These are phyloP conservation scores for Melanargia galathea DNA, from an alignment of 2,888 invertebrate species.

Conservation along the genomic window DNA sequence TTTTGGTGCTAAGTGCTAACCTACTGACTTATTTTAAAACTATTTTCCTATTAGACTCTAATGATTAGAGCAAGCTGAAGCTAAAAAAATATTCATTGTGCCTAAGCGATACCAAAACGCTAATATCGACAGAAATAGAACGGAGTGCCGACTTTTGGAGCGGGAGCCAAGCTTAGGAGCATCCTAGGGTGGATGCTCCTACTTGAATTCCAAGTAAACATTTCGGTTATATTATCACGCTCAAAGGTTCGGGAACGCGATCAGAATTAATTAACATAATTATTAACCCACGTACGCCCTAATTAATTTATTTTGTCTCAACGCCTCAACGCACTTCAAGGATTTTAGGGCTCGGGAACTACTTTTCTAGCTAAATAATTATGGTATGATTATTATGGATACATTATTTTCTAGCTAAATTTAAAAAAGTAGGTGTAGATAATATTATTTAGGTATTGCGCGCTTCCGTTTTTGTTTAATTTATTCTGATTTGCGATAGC, in stretches of 20 bases:
- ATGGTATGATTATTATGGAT: too few relatives aligned
- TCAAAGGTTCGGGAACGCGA: slow-evolving; percentile 3
- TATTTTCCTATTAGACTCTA: too few relatives aligned
- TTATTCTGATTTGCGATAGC: slow-evolving; percentile 4
- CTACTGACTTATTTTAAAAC: too few relatives aligned
- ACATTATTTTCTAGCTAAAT: background rate
- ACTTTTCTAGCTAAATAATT: background rate
- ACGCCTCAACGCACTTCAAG: slow-evolving; percentile 5
- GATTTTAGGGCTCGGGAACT: slow-evolving; percentile 8
- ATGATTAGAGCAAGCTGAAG: too few relatives aligned
- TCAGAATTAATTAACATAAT: background rate
- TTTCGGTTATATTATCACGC: background rate
- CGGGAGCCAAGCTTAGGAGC: too few relatives aligned
- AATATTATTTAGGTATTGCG: background rate
- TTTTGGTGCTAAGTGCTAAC: too few relatives aligned
- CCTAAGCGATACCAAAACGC: too few relatives aligned
- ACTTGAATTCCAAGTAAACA: too few relatives aligned
- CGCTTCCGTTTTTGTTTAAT: background rate
- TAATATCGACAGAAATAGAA: too few relatives aligned
- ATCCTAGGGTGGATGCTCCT: too few relatives aligned
- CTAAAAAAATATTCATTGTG: too few relatives aligned
- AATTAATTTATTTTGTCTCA: slow-evolving; percentile 10
- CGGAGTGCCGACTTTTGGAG: too few relatives aligned
- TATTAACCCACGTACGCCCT: background rate
- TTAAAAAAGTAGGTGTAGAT: background rate